Percentiles rank a stretch among this genome's conserved stretches.
Evolutionary conservation across 2,888 invertebrate genomes (phyloP).

Genomic region (Entomobrya proxima): DNA sequence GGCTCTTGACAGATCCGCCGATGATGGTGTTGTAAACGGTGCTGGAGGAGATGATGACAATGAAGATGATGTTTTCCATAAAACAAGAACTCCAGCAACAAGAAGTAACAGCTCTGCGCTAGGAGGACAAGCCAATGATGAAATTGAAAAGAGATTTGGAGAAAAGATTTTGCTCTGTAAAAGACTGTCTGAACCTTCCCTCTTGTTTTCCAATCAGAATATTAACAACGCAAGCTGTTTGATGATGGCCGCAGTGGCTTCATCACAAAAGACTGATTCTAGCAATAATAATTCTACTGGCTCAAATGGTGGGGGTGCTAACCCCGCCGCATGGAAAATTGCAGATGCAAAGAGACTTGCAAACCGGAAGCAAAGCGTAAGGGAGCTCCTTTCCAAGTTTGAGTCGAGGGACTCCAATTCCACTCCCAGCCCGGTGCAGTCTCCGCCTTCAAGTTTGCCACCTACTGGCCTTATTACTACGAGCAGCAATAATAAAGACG

Average conservation of each 20-base stretch:
- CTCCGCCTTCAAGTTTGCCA: conserved; percentile 48
- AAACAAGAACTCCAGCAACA: conserved; percentile 21
- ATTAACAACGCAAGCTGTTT: background rate
- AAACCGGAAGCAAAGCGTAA: conserved; percentile 80
- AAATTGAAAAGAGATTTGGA: conserved; percentile 47
- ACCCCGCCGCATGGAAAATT: conserved; percentile 73
- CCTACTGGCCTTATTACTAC: conserved; percentile 53
- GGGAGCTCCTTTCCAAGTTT: conserved; percentile 82
- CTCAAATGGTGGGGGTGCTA: conserved; percentile 19
- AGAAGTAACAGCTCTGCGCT: conserved; percentile 29
- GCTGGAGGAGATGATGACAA: conserved; percentile 36
- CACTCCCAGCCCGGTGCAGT: conserved; percentile 35
- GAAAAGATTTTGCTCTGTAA: conserved; percentile 71
- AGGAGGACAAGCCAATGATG: conserved; percentile 29
- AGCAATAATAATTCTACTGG: conserved; percentile 42
- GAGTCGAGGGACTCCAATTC: conserved; percentile 79
- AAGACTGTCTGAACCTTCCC: conserved; percentile 74
- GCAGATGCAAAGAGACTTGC: conserved; percentile 75
- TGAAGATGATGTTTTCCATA: conserved; percentile 55
- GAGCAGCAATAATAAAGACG: conserved; percentile 77
- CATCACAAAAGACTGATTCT: conserved; percentile 64
- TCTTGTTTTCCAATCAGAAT: conserved; percentile 61
- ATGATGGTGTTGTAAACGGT: conserved; percentile 33
- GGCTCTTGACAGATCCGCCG: conserved; percentile 29
- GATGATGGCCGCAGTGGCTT: conserved; percentile 30